phyloP scores from a whole-genome alignment of 2,113 vertebrate species.

The Sialia sialis region DNA sequence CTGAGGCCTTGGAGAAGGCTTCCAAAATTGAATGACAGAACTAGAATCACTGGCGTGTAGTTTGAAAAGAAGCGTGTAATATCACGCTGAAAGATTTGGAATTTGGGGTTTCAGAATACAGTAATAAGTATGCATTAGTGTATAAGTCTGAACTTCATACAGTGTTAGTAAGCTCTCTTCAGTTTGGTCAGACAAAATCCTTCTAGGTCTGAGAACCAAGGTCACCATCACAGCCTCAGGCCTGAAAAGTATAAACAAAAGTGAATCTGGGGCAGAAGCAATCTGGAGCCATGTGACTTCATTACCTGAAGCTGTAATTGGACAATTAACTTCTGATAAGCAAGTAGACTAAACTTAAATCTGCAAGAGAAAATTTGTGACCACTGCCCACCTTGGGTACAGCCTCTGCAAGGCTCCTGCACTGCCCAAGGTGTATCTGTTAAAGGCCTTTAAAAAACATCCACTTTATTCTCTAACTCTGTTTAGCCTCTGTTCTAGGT shows the following conservation, averaged over 20 bases:
- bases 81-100: too few species aligned
- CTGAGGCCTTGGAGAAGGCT: too few species aligned
- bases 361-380: background rate
- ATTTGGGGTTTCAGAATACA: too few species aligned
- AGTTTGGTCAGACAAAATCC: background rate
- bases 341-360: background rate
- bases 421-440: background rate
- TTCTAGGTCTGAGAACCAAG: background rate
- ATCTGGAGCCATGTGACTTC: too few species aligned
- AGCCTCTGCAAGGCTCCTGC: background rate
- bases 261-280: background rate
- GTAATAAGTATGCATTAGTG: too few species aligned
- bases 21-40: too few species aligned
- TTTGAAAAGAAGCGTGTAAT: too few species aligned
- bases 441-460: background rate
- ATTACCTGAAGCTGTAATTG: background rate
- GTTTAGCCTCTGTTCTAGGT: background rate
- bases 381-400: accelerated
- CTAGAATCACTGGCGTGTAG: too few species aligned
- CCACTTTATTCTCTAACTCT: background rate
- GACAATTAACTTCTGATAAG: background rate
- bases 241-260: background rate
- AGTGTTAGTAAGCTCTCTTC: background rate
- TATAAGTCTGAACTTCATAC: background rate
- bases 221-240: background rate